These are phyloP conservation scores for Pomatostomus ruficeps DNA, from an alignment of 2,113 vertebrate species.

Conservation along the genomic window DNA sequence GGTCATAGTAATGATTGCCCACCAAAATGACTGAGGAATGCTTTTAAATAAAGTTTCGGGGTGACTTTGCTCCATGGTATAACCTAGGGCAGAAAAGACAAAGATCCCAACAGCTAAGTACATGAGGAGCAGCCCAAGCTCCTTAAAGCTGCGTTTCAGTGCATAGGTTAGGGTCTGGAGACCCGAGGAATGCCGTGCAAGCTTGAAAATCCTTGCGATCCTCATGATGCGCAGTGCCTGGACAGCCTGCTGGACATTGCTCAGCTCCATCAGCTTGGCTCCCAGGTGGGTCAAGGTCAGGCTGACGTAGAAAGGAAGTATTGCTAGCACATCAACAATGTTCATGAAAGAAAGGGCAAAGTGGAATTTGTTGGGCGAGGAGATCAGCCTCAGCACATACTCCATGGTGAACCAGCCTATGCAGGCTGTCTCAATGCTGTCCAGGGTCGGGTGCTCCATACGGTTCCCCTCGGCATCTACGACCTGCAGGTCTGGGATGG, in stretches of 20 bases:
- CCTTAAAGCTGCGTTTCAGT: slow-evolving; percentile 92
- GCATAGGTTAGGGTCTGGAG: slow-evolving; percentile 94
- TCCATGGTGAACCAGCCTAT: slow-evolving; percentile 95
- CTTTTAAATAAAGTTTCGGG: slow-evolving; percentile 96
- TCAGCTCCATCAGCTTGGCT: slow-evolving; percentile 88
- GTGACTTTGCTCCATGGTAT: slow-evolving; percentile 95
- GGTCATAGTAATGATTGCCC: slow-evolving; percentile 99
- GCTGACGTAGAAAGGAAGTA: slow-evolving; percentile 93
- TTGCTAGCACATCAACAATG: slow-evolving; percentile 89
- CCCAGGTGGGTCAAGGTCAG: slow-evolving; percentile 88
- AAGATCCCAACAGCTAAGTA: slow-evolving; percentile 97
- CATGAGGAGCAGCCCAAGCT: slow-evolving; percentile 92
- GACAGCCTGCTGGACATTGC: slow-evolving; percentile 90
- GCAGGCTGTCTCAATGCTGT: slow-evolving; percentile 91
- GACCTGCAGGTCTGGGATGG: slow-evolving; percentile 93
- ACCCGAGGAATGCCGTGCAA: slow-evolving; percentile 92
- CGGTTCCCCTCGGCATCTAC: slow-evolving; percentile 83
- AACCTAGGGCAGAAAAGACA: slow-evolving; percentile 93
- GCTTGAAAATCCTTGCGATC: slow-evolving; percentile 92
- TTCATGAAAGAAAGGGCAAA: slow-evolving; percentile 94
- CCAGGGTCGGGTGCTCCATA: slow-evolving; percentile 88
- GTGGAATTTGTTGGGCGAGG: slow-evolving; percentile 87
- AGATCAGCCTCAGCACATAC: slow-evolving; percentile 85
- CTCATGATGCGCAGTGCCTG: slow-evolving; percentile 94
- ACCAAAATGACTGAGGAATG: slow-evolving; percentile 98